Evolutionary conservation across 2,797 vertebrate species (phyloP).

Genomic region (Melanotaenia trifasciata): DNA sequence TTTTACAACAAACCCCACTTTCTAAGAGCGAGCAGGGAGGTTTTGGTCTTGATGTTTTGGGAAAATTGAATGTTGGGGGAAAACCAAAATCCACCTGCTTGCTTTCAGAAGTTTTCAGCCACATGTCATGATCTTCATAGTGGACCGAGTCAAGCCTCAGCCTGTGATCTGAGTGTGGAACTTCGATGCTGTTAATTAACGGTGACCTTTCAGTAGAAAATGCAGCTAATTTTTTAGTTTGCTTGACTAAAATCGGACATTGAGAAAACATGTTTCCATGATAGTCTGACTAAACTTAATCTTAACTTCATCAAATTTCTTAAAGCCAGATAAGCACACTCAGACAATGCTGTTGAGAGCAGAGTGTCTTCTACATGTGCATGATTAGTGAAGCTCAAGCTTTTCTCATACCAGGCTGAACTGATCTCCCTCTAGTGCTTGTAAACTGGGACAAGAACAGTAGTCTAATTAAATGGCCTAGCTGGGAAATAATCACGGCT

Average conservation of each 20-base stretch:
- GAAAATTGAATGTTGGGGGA: background rate
- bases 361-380: background rate
- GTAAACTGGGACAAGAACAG: too few species aligned
- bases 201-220: background rate
- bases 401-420: background rate
- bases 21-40: conserved; percentile 7
- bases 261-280: background rate
- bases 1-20: background rate
- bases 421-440: too few species aligned
- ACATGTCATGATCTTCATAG: background rate
- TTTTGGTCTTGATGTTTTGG: conserved; percentile 7
- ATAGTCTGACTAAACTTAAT: background rate
- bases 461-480: too few species aligned
- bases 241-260: background rate
- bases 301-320: background rate
- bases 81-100: background rate
- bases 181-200: background rate
- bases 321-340: background rate
- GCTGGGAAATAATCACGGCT: too few species aligned
- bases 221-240: background rate
- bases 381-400: background rate
- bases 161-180: background rate
- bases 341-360: background rate
- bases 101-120: background rate
- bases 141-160: background rate